Evolutionary conservation across 1,140 invertebrate species (phyloP), one percentile per base, ranked within the genome.

Genomic region (Danaus plexippus): DNA sequence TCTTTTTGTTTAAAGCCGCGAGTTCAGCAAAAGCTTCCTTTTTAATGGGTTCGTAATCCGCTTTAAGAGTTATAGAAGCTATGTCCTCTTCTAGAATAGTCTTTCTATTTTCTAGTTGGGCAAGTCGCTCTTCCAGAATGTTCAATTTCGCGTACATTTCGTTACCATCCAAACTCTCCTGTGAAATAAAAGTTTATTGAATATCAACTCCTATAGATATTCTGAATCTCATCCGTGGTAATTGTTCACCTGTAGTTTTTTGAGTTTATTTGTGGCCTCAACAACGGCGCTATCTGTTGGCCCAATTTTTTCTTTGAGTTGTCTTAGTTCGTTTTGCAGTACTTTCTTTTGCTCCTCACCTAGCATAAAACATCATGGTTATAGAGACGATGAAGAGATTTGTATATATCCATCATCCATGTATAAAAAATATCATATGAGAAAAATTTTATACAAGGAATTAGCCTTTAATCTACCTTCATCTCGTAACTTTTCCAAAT

Each of bases 401-500:
- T 32, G 22, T 32, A 5, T 32, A 32, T 6, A 3, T 32, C 22
- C 22, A 32, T 6, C 7, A 3, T 32, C 22, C 22, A 32, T 6
- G 22, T 32, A 32, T 2, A 32, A 32, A 32, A 5, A 32, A 32
- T 5, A 13, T 49, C 9, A 1, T 50, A 11, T 3, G 11, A n/a
- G 15, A 43, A 15, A 44, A 44, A 2, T 13, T 43, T 1, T 22
- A 52, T 43, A 12, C 42, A 42, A 43, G 42, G 6, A 4, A 53
- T n/a, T 43, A 43, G 1, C 43, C 9, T 13, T 9, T 44, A 3
- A 41, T 11, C 10, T 61, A 76, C 85, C 87, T 64, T 88, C 77
- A 41, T 80, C 72, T 52, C 87, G 73, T 40, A 90, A 61, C 49
- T 67, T 78, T 47, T 89, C 88, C 8, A 89, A 64, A 66, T 89